These are phyloP conservation scores for Kryphioiulus occultus DNA, from an alignment of 2,888 invertebrate species.

Conservation along the genomic window DNA sequence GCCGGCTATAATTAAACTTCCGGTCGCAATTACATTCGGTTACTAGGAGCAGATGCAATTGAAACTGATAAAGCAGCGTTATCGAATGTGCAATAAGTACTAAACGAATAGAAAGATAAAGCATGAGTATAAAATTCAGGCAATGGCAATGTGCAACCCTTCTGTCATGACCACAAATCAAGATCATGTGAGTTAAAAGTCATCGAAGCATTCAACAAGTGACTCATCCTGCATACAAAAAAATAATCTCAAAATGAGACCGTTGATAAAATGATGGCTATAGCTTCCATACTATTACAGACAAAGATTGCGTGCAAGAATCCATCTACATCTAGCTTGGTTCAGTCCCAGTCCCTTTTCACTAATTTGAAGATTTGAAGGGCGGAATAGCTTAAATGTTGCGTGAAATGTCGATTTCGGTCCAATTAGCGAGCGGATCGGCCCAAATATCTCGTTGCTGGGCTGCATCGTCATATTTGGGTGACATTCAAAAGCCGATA, in stretches of 20 bases:
- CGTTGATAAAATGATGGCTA: not conserved
- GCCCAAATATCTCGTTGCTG: not conserved
- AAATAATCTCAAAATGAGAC: not conserved
- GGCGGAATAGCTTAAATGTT: not conserved
- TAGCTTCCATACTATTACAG: not conserved
- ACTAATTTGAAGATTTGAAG: not conserved
- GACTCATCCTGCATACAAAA: not conserved
- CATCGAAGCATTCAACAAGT: not conserved
- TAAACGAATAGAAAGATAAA: too few relatives aligned
- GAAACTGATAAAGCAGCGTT: too few relatives aligned
- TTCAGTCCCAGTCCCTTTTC: not conserved
- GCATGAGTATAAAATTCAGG: too few relatives aligned
- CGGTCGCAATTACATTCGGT: too few relatives aligned
- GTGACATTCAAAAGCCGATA: not conserved
- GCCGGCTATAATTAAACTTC: too few relatives aligned
- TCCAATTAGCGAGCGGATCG: not conserved
- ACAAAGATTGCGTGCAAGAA: not conserved
- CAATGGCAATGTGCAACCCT: too few relatives aligned
- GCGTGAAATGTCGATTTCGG: not conserved
- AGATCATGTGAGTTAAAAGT: not conserved
- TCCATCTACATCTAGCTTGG: not conserved
- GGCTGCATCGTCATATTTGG: not conserved
- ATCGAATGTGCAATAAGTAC: too few relatives aligned
- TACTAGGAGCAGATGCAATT: too few relatives aligned
- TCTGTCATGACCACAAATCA: too few relatives aligned